Base-by-base conservation (phyloP, 2,888 invertebrate species). In the Ptychoptera albimana region DNA sequence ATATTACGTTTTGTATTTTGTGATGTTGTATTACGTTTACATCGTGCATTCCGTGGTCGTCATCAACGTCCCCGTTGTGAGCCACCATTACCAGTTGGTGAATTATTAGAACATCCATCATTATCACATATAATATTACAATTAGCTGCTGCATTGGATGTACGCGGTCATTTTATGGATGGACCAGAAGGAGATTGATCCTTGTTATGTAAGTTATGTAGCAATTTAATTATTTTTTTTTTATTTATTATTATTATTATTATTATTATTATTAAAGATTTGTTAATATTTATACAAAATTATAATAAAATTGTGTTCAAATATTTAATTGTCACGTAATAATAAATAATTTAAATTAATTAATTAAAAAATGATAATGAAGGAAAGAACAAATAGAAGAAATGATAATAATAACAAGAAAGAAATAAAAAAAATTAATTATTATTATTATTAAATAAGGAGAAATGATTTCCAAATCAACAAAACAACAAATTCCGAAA, bases 1-100 rank as follows among this genome's bases (percentile, higher is more conserved):
- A 73, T 93, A 50, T 72, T 92, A 51, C 80, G 94, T 50, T 94
- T 84, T 69, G 80, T 93, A 51, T 94, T 96, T 73, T 94, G 93
- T 70, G 86, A 87, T 70, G 82, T 87, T 55, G 83, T 87, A 42
- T 70, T 94, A 52, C 80, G 87, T 53, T 73, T 89, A 58, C 94
- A 96, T 68, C 78, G 89, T 50, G 80, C 82, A 46, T 82, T 81
- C 64, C 75, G 88, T 57, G 80, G 84, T 48, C 79, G 84, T n/a
- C 81, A 82, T 57, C 86, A 83, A 66, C 77, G 86, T 57, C 88
- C 93, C 11, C 75, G 84, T 39, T 82, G 83, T 55, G 83, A 86
- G 56, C 93, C 93, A 31, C 74, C 81, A 15, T 68, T 94, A 52
- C 91, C 93, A 16, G 87, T 88, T 55, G 77, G 78, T 41, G 92